Conservation (phyloP, 2,888 invertebrate species). For the Koerneria pararmatus region DNA sequence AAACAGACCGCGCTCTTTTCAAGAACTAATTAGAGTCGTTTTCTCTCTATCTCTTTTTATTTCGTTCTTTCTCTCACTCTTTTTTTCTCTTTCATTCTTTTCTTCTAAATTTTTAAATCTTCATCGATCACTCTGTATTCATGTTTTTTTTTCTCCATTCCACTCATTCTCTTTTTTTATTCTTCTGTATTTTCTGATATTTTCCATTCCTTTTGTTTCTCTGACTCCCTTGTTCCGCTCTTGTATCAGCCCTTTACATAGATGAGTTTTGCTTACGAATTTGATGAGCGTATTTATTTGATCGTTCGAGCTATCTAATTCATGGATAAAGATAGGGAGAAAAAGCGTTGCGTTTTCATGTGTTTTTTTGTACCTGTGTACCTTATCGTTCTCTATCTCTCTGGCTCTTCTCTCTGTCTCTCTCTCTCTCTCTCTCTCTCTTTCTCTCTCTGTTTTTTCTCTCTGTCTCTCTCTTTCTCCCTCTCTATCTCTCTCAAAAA, state of each 20-base stretch:
- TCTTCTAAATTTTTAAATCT: not conserved
- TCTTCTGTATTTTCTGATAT: not conserved
- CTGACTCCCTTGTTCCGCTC: not conserved
- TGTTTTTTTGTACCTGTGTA: not conserved
- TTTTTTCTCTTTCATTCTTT: not conserved
- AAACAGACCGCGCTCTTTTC: too few species aligned
- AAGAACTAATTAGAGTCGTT: too few species aligned
- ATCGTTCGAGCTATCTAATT: too few species aligned
- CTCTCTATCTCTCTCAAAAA: too few species aligned
- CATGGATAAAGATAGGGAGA: not conserved
- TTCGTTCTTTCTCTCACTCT: not conserved
- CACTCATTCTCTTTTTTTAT: not conserved
- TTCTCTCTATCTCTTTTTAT: not conserved
- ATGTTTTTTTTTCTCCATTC: too few species aligned
- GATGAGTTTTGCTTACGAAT: too few species aligned
- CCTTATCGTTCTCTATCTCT: not conserved
- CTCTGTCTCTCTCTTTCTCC: too few species aligned
- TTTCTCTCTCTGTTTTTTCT: too few species aligned
- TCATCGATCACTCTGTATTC: not conserved
- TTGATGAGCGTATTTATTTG: too few species aligned
- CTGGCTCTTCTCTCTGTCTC: not conserved
- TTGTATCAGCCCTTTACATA: not conserved
- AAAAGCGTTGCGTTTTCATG: not conserved
- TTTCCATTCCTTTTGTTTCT: not conserved
- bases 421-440: constrained; percentile 4